Percentiles rank a stretch among this genome's conserved stretches.
These are phyloP conservation scores for Apis dorsata DNA, from an alignment of 1,140 invertebrate genomes.

Conservation along the genomic window DNA sequence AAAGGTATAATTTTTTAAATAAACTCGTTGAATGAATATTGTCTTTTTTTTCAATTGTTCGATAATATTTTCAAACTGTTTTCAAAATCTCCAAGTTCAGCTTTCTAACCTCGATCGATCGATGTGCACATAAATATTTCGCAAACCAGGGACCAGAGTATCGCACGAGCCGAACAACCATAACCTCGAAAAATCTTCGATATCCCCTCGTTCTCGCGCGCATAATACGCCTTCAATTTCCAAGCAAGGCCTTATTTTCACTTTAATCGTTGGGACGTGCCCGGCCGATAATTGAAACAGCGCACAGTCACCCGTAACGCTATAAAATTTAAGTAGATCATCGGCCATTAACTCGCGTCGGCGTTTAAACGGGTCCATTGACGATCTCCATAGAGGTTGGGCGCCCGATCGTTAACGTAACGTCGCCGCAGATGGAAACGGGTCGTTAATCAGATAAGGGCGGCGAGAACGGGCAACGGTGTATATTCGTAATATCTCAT, in stretches of 20 bases:
- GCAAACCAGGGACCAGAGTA: too few relatives aligned
- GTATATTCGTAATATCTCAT: slow-evolving; percentile 36
- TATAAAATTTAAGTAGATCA: slow-evolving; percentile 15
- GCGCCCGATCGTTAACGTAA: slow-evolving; percentile 13
- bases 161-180: background rate
- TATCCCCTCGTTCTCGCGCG: background rate
- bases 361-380: background rate
- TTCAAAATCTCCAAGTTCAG: too few relatives aligned
- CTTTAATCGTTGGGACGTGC: background rate
- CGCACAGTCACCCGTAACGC: background rate
- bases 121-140: too few relatives aligned
- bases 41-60: background rate
- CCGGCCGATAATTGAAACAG: slow-evolving; percentile 15
- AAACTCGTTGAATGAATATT: background rate
- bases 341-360: background rate
- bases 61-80: too few relatives aligned
- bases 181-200: background rate
- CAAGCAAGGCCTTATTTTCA: background rate
- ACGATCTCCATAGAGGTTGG: background rate
- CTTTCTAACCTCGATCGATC: too few relatives aligned
- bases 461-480: slow-evolving; percentile 11
- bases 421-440: slow-evolving; percentile 39
- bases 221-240: background rate
- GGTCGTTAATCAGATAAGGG: slow-evolving; percentile 53
- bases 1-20: background rate